These are phyloP conservation scores for Sus scrofa DNA, from an alignment of 2,113 vertebrate genomes.

Conservation along the genomic window DNA sequence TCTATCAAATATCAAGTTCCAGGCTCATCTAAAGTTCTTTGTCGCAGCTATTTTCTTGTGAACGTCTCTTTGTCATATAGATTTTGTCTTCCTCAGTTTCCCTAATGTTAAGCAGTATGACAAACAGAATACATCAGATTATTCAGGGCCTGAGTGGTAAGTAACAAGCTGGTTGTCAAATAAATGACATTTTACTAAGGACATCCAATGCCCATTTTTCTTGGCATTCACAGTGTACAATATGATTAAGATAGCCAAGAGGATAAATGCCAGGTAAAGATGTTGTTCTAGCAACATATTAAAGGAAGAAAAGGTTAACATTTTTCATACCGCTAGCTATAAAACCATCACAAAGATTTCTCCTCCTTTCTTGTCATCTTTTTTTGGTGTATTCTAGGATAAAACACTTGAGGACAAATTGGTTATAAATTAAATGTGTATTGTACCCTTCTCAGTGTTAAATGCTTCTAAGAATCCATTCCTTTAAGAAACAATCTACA, in stretches of 20 bases:
- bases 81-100: conserved; percentile 12
- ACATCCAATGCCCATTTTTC: not conserved
- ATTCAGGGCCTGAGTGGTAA: not conserved
- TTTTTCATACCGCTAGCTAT: conserved; percentile 63
- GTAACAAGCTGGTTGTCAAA: not conserved
- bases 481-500: conserved; percentile 61
- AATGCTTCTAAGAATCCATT: conserved; percentile 62
- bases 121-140: not conserved
- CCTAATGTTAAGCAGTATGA: not conserved
- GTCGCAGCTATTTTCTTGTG: not conserved
- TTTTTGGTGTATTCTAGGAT: not conserved
- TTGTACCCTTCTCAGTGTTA: conserved; percentile 39
- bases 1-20: not conserved
- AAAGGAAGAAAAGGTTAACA: conserved; percentile 70
- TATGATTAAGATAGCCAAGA: conserved; percentile 59
- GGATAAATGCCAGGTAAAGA: conserved; percentile 50
- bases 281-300: conserved; percentile 58
- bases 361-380: conserved; percentile 19
- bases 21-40: not conserved
- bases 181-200: conserved; percentile 47
- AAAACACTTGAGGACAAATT: conserved; percentile 60
- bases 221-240: conserved; percentile 22
- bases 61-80: not conserved
- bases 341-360: conserved; percentile 24
- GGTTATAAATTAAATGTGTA: conserved; percentile 47